Evolutionary conservation across 2,797 vertebrate genomes (phyloP).

Genomic region (Harpagifer antarcticus): DNA sequence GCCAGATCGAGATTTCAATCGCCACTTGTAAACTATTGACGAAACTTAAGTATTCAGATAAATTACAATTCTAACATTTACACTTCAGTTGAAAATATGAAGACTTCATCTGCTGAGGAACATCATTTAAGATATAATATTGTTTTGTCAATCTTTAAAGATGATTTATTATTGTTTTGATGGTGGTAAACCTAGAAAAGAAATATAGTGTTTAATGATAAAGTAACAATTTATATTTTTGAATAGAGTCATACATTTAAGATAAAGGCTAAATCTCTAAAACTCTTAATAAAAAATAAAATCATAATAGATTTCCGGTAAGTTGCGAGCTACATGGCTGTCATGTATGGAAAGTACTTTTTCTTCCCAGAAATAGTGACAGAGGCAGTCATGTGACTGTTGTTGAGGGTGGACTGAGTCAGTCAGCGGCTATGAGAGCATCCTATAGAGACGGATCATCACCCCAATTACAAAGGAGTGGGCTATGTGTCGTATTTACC

Average conservation of each 20-base stretch:
- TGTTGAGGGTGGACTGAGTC: slow-evolving; percentile 55
- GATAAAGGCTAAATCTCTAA: background rate
- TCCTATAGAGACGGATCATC: slow-evolving; percentile 42
- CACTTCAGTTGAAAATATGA: background rate
- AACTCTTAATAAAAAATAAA: background rate
- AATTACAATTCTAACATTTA: background rate
- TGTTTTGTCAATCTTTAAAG: background rate
- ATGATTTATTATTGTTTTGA: background rate
- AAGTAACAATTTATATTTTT: background rate
- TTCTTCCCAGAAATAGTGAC: slow-evolving; percentile 54
- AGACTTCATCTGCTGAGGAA: background rate
- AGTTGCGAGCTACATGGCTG: slow-evolving; percentile 4
- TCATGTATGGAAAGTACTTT: slow-evolving; percentile 12
- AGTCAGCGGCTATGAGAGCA: slow-evolving; percentile 63
- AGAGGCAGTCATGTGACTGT: slow-evolving; percentile 44
- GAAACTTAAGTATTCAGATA: background rate
- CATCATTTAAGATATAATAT: background rate
- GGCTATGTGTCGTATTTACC: slow-evolving; percentile 59
- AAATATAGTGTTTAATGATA: background rate
- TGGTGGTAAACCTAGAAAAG: background rate
- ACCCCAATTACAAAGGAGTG: slow-evolving; percentile 47
- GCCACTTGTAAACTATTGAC: background rate
- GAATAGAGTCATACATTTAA: background rate
- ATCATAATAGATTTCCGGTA: slow-evolving; percentile 34
- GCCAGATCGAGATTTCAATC: background rate